These are phyloP conservation scores for Acronicta aceris DNA, from an alignment of 2,888 invertebrate genomes.

Conservation along the genomic window DNA sequence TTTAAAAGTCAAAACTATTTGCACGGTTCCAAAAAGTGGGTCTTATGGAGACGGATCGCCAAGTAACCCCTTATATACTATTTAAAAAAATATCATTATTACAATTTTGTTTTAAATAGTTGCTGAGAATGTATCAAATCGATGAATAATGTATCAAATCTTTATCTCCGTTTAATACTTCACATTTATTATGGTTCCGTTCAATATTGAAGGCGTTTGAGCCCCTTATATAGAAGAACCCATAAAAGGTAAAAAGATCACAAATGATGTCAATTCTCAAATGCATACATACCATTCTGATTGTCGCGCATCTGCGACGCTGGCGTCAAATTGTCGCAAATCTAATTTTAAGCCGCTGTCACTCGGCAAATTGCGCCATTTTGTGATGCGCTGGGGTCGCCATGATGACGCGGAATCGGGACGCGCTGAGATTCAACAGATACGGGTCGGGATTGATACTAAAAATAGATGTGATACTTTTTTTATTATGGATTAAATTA, in stretches of 20 bases:
- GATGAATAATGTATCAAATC: too few relatives aligned
- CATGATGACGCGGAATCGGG: conserved; percentile 45
- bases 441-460: conserved; percentile 39
- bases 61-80: too few relatives aligned
- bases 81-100: too few relatives aligned
- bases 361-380: conserved; percentile 67
- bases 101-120: too few relatives aligned
- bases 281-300: conserved; percentile 17
- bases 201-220: conserved; percentile 4
- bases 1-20: too few relatives aligned
- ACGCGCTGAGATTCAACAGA: conserved; percentile 54
- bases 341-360: conserved; percentile 73
- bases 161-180: too few relatives aligned
- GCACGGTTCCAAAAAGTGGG: too few relatives aligned
- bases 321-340: conserved; percentile 64
- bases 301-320: conserved; percentile 36
- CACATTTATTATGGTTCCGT: too few relatives aligned
- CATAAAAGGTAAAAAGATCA: conserved; percentile 29
- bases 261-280: conserved; percentile 19
- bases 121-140: too few relatives aligned
- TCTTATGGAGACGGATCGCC: too few relatives aligned
- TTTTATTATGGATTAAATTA: conserved; percentile 15
- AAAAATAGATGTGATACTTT: conserved; percentile 39
- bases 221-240: conserved; percentile 2
- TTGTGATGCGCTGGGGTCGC: conserved; percentile 48